These are phyloP conservation scores for Parazoanthus swiftii DNA, from an alignment of 92 coral and sea anemone genomes.

Conservation along the genomic window DNA sequence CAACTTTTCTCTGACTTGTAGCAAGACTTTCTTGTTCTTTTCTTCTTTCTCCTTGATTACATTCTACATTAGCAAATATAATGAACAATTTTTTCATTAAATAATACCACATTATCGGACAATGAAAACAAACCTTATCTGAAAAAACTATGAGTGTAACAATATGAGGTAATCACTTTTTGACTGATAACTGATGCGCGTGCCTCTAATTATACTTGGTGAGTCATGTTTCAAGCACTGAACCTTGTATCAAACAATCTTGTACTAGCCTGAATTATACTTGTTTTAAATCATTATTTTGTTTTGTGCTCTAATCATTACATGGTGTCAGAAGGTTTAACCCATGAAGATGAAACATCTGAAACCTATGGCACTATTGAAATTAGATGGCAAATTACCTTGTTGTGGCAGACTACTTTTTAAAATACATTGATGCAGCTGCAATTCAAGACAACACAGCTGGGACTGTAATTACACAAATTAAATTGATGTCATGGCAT, in stretches of 20 bases:
- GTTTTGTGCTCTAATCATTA: neutral
- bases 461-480: conserved; percentile 24
- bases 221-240: no score
- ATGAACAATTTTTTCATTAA: neutral
- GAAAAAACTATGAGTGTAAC: neutral
- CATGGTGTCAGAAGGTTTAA: no score
- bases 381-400: neutral
- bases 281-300: neutral
- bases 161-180: neutral
- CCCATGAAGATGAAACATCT: neutral
- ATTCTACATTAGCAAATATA: conserved; percentile 43
- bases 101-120: neutral
- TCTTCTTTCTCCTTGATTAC: conserved; percentile 88
- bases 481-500: conserved; percentile 38
- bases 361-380: conserved; percentile 15
- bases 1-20: conserved; percentile 77
- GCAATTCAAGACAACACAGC: conserved; percentile 31
- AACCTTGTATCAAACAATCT: no score
- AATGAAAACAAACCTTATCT: neutral
- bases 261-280: no score
- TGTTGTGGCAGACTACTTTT: conserved; percentile 30
- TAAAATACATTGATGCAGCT: conserved; percentile 30
- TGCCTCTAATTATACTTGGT: no score
- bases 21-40: conserved; percentile 77
- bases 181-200: no score